Conservation (phyloP, 2,113 vertebrate species). For the Saguinus midas region DNA sequence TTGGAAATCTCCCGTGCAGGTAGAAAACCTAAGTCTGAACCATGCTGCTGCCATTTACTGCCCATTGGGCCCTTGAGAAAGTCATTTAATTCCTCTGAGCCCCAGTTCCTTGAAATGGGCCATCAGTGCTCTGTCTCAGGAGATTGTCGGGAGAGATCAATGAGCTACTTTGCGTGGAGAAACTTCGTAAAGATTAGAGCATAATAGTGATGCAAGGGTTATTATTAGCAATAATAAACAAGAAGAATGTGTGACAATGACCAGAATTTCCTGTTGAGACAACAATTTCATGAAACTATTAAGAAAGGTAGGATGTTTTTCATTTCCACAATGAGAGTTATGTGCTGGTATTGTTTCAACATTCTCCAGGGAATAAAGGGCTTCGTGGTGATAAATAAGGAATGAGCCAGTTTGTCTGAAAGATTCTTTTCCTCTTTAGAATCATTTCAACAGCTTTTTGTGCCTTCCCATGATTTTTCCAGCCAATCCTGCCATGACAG, state of each 20-base stretch:
- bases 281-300: slow-evolving; percentile 56
- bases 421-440: slow-evolving; percentile 19
- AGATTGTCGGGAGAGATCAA: slow-evolving; percentile 15
- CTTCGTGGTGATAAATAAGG: background rate
- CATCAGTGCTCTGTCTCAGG: background rate
- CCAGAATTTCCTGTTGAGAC: slow-evolving; percentile 79
- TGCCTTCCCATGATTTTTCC: slow-evolving; percentile 30
- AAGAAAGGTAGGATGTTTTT: slow-evolving; percentile 75
- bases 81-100: background rate
- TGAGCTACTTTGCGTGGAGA: slow-evolving; percentile 28
- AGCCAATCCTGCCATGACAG: background rate
- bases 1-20: background rate
- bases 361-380: slow-evolving; percentile 53
- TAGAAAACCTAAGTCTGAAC: background rate
- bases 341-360: slow-evolving; percentile 63
- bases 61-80: background rate
- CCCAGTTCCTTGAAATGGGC: background rate
- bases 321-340: slow-evolving; percentile 39
- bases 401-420: slow-evolving; percentile 48
- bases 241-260: slow-evolving; percentile 73
- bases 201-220: background rate
- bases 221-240: slow-evolving; percentile 75
- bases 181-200: slow-evolving; percentile 35
- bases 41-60: background rate
- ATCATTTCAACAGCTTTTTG: background rate